A percentile compares a stretch with the other conserved stretches of the same genome.
Evolutionary conservation across 2,113 vertebrate species (phyloP).

Genomic region (Malaclemys terrapin): DNA sequence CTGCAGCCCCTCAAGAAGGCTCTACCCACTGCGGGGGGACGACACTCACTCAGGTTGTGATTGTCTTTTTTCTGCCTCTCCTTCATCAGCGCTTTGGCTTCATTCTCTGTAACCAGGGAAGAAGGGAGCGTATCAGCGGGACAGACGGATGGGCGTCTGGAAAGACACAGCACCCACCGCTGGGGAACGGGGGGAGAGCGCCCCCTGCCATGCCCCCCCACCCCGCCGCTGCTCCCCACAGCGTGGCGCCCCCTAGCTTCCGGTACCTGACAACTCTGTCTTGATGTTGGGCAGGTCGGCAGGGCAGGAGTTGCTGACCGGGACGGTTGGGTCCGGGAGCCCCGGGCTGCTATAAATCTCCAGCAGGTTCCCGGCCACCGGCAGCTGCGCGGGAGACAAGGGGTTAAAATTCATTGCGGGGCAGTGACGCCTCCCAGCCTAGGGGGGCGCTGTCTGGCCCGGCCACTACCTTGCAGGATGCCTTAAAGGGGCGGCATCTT

Average conservation of each 20-base stretch:
- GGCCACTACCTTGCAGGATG: neutral
- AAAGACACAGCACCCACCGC: neutral
- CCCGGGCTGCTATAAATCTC: conserved; percentile 86
- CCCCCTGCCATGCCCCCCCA: neutral
- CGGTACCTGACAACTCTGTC: conserved; percentile 86
- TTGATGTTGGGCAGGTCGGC: conserved; percentile 92
- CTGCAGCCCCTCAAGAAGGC: conserved; percentile 89
- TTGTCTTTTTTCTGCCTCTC: conserved; percentile 94
- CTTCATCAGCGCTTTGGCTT: conserved; percentile 87
- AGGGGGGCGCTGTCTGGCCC: neutral
- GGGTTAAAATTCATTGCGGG: neutral
- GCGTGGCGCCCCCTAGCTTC: neutral
- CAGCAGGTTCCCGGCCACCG: conserved; percentile 88
- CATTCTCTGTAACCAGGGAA: conserved; percentile 78
- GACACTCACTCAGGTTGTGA: conserved; percentile 90
- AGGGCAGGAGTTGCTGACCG: conserved; percentile 92
- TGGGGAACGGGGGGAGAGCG: no score
- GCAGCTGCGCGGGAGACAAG: conserved; percentile 75
- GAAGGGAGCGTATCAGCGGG: neutral
- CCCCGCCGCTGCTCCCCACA: neutral
- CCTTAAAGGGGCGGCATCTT: neutral
- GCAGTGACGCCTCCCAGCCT: neutral
- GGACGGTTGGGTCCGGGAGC: conserved; percentile 80
- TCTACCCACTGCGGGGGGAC: conserved; percentile 81
- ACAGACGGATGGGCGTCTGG: neutral